Evolutionary conservation across 2,888 invertebrate species (phyloP), one percentile per base, ranked within the genome.

Genomic region (Schizotus pectinicornis): DNA sequence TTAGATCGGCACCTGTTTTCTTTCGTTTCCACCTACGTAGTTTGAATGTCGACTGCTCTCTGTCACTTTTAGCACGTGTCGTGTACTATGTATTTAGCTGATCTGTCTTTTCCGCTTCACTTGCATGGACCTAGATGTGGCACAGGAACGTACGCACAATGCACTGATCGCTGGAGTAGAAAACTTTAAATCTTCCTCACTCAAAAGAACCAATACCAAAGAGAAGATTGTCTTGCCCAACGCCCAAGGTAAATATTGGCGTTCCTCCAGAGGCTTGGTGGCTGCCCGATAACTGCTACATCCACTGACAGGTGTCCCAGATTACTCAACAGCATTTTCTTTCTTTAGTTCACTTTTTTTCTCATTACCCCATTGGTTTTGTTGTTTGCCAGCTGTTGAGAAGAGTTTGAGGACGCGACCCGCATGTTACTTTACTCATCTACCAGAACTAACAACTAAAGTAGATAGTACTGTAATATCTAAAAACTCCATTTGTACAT

Each of bases 201-300:
- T 84, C 90, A 80, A 91, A 67, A 61, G 89, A 77, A 90, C 91
- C 47, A 87, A 90, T 75, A 92, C 92, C 59, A 83, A 87, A 75
- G 92, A 92, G 84, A 94, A 93, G 84, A 86, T 88, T 73, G 83
- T 91, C 66, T 86, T 94, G 73, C 94, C 93, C 57, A 91, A 90
- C 74, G 90, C 92, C 74, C 85, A 92, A 90, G 92, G 93, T 93
- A 77, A 75, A 13, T 36, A 9, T n/a, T 14, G 32, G 31, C 51
- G 13, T 53, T 45, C 13, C 34, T 50, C 43, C 9, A 11, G 42
- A 33, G 13, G 11, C 12, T 37, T 11, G 37, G 37, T 9, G 37
- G 13, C 9, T 22, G 22, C 22, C 22, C 22, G 22, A 22, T 22
- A 22, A 22, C 22, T 22, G 22, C 22, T 22, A 22, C 22, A 22